A percentile compares a stretch with the other conserved stretches of the same genome.
These are phyloP conservation scores for Neoarius graeffei DNA, from an alignment of 2,113 vertebrate species.

Conservation along the genomic window DNA sequence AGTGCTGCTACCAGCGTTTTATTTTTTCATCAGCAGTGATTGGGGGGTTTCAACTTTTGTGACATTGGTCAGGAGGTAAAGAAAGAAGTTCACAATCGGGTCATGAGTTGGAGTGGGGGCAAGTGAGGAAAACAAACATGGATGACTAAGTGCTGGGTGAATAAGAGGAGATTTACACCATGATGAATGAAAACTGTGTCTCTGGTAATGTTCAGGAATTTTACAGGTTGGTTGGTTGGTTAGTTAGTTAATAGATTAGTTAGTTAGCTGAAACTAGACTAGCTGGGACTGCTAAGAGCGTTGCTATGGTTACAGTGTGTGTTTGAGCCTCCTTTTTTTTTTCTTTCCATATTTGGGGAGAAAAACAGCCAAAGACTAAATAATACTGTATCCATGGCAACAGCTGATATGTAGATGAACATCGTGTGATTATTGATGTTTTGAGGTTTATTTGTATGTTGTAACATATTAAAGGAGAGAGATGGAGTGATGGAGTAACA, in stretches of 20 bases:
- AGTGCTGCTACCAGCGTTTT: neutral
- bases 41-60: neutral
- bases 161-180: neutral
- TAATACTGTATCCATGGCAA: neutral
- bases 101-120: neutral
- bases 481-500: neutral
- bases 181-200: neutral
- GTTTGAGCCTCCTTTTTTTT: neutral
- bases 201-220: neutral
- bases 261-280: neutral
- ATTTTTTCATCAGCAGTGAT: too few relatives aligned
- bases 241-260: neutral
- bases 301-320: neutral
- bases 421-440: neutral
- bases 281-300: neutral
- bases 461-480: neutral
- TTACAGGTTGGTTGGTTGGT: neutral
- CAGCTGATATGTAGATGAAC: neutral
- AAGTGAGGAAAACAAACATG: neutral
- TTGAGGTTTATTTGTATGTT: neutral
- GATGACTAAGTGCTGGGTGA: too few relatives aligned
- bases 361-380: neutral
- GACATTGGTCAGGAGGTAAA: neutral
- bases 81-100: neutral
- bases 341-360: neutral